Percentiles rank a stretch among this genome's conserved stretches.
phyloP scores from a whole-genome alignment of 2,888 invertebrate species.

The Dendrolimus houi region DNA sequence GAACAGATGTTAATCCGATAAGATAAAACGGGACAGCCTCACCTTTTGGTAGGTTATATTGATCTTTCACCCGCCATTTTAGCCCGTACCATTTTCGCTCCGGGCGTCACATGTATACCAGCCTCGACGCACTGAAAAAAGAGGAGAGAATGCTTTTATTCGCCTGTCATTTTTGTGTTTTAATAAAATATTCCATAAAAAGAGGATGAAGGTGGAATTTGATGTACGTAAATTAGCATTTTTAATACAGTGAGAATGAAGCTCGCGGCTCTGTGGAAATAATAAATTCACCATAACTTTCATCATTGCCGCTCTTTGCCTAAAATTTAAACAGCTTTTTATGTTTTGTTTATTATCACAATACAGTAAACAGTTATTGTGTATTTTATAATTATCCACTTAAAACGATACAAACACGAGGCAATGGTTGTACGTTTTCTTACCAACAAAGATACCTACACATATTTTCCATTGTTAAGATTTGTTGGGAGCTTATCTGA shows the following conservation, averaged over 20 bases:
- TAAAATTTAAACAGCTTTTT: not conserved
- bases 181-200: slow-evolving; percentile 64
- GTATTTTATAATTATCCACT: slow-evolving; percentile 1
- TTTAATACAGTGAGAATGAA: slow-evolving; percentile 52
- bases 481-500: slow-evolving; percentile 13
- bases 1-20: slow-evolving; percentile 13
- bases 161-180: slow-evolving; percentile 61
- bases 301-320: not conserved
- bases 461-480: slow-evolving; percentile 5
- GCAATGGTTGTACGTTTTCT: too few relatives aligned
- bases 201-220: slow-evolving; percentile 42
- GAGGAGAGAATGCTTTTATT: slow-evolving; percentile 59
- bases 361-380: not conserved
- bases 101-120: slow-evolving; percentile 64
- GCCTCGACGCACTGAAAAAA: slow-evolving; percentile 34
- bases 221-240: slow-evolving; percentile 55
- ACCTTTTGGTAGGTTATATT: slow-evolving; percentile 73
- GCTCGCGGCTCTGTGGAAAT: slow-evolving; percentile 18
- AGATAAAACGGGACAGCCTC: slow-evolving; percentile 38
- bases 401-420: too few relatives aligned
- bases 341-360: slow-evolving; percentile 1
- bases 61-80: slow-evolving; percentile 77
- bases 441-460: too few relatives aligned
- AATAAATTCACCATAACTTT: slow-evolving; percentile 25
- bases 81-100: slow-evolving; percentile 66